A percentile compares a stretch with the other conserved stretches of the same genome.
phyloP scores from a whole-genome alignment of 2,113 vertebrate genomes.

The Atlantisia rogersi region DNA sequence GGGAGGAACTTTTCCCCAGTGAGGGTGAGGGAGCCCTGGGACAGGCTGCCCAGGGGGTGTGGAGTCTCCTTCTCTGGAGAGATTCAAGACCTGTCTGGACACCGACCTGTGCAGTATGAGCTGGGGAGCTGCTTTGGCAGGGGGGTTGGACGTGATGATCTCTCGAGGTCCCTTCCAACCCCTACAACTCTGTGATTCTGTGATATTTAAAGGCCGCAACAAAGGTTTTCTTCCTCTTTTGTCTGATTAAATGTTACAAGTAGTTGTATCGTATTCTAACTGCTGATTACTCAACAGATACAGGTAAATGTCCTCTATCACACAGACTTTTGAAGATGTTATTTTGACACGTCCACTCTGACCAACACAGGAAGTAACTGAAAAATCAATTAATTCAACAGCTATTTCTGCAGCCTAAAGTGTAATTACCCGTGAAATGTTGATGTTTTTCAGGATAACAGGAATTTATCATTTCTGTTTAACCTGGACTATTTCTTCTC shows the following conservation, averaged over 20 bases:
- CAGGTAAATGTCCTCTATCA: neutral
- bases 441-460: neutral
- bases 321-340: neutral
- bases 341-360: neutral
- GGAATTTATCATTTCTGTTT: neutral
- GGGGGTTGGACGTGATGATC: no score
- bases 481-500: neutral
- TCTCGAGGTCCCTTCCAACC: no score
- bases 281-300: neutral
- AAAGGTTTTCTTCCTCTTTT: neutral
- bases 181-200: no score
- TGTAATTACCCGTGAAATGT: constrained; percentile 13
- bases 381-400: constrained; percentile 37
- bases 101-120: no score
- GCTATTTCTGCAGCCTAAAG: neutral
- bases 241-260: neutral
- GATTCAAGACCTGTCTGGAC: no score
- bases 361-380: neutral
- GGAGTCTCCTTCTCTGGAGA: no score
- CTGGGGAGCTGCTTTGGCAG: no score
- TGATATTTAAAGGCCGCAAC: neutral
- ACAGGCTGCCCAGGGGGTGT: no score
- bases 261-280: neutral
- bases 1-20: no score
- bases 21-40: no score